Conservation (phyloP, 2,797 vertebrate species). For the Dryobates pubescens region DNA sequence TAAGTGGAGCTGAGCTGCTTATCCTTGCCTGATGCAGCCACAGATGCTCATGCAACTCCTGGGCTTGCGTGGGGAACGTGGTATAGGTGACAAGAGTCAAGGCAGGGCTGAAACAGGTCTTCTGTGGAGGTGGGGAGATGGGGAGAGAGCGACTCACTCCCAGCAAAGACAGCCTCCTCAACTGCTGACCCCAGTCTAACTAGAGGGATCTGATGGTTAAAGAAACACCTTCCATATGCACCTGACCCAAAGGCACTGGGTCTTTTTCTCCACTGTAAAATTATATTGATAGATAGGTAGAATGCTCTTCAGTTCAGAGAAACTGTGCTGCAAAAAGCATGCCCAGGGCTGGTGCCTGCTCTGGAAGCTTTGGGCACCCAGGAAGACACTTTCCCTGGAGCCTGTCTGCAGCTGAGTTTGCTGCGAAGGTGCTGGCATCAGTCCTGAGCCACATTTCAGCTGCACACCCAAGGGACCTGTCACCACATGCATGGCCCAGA, state of each 20-base stretch:
- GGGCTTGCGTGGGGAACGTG: accelerated
- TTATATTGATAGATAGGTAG: background rate
- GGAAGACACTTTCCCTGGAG: background rate
- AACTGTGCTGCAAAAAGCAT: background rate
- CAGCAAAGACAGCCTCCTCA: background rate
- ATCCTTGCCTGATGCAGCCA: background rate
- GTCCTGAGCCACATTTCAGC: accelerated
- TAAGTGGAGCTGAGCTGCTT: slow-evolving; percentile 32
- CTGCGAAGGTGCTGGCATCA: background rate
- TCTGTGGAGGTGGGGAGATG: background rate
- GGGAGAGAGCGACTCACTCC: accelerated
- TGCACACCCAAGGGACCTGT: background rate
- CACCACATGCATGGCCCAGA: background rate
- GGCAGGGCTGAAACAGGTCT: background rate
- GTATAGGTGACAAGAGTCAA: background rate
- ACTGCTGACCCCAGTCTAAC: background rate
- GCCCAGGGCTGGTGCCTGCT: background rate
- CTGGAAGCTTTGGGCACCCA: background rate
- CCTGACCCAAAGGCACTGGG: background rate
- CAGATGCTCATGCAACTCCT: background rate
- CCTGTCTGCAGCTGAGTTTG: background rate
- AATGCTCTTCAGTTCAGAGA: background rate
- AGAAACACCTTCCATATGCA: background rate
- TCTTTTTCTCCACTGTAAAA: background rate
- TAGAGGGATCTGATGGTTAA: background rate